These are phyloP conservation scores for Scartelaos histophorus DNA, from an alignment of 2,113 vertebrate species.

Conservation along the genomic window DNA sequence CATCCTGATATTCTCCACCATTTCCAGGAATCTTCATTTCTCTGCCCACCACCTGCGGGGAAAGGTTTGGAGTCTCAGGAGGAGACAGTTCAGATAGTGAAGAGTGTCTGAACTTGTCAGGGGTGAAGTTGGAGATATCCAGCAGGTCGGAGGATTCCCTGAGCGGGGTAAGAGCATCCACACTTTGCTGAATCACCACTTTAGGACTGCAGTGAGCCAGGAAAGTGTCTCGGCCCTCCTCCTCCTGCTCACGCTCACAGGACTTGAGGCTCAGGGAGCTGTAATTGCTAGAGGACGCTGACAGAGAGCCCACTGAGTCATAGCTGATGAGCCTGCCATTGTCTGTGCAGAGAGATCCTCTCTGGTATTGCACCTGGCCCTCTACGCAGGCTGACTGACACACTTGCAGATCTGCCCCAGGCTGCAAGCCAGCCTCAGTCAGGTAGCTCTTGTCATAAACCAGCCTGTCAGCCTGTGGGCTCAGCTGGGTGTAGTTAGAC, in stretches of 20 bases:
- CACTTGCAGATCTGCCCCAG: conserved; percentile 90
- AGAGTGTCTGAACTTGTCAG: conserved; percentile 97
- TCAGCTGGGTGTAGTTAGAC: conserved; percentile 85
- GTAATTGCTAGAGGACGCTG: conserved; percentile 94
- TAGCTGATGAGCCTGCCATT: conserved; percentile 95
- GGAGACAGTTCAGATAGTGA: conserved; percentile 96
- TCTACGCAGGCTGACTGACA: conserved; percentile 90
- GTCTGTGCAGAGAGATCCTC: conserved; percentile 88
- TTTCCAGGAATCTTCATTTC: conserved; percentile 86
- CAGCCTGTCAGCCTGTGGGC: conserved; percentile 86
- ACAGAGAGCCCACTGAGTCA: conserved; percentile 94
- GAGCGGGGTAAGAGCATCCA: conserved; percentile 92
- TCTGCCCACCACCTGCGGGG: conserved; percentile 89
- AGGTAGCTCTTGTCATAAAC: conserved; percentile 92
- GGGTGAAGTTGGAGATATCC: conserved; percentile 99
- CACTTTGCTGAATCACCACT: conserved; percentile 96
- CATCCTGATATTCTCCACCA: conserved; percentile 86
- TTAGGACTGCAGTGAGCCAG: conserved; percentile 98
- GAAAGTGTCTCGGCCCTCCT: conserved; percentile 94
- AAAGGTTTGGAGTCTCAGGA: conserved; percentile 95
- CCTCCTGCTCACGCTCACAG: conserved; percentile 93
- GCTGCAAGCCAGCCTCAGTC: conserved; percentile 84
- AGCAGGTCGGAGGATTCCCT: conserved; percentile 97
- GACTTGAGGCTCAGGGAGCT: conserved; percentile 95
- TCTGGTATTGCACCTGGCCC: conserved; percentile 92